phyloP scores from a whole-genome alignment of 2,113 vertebrate genomes.

The Recurvirostra avosetta region DNA sequence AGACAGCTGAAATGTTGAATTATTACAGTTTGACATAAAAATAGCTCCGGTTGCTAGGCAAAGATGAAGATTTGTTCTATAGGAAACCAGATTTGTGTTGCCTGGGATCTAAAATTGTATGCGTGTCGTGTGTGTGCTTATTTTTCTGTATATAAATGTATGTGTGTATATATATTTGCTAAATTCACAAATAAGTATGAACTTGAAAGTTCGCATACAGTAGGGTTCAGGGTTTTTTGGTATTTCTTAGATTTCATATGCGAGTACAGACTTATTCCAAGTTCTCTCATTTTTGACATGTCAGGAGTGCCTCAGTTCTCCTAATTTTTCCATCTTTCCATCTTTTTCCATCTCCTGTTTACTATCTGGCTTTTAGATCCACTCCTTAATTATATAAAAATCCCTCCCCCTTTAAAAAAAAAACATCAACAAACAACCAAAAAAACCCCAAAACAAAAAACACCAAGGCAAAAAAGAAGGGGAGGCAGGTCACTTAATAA shows the following conservation, averaged over 20 bases:
- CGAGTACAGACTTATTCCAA: background rate
- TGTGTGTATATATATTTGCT: background rate
- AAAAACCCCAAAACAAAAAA: background rate
- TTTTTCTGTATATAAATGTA: background rate
- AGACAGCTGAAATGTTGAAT: slow-evolving; percentile 10
- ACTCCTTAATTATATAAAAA: background rate
- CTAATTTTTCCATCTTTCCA: background rate
- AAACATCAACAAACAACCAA: no score
- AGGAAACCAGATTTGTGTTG: slow-evolving; percentile 32
- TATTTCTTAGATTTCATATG: background rate
- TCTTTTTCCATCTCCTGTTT: background rate
- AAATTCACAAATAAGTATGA: background rate
- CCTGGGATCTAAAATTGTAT: slow-evolving; percentile 8
- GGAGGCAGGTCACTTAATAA: background rate
- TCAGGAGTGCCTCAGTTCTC: background rate
- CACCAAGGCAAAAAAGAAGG: accelerated
- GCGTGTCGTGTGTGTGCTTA: background rate
- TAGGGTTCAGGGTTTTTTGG: background rate
- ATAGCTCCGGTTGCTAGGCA: slow-evolving; percentile 60
- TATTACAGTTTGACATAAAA: slow-evolving; percentile 44
- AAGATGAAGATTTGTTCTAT: background rate
- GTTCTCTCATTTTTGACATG: background rate
- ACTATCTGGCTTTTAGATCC: background rate
- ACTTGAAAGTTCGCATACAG: background rate
- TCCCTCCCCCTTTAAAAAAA: no score